Evolutionary conservation across 2,888 invertebrate genomes (phyloP), one percentile per base, ranked within the genome.

Genomic region (Lomographa bimaculata): DNA sequence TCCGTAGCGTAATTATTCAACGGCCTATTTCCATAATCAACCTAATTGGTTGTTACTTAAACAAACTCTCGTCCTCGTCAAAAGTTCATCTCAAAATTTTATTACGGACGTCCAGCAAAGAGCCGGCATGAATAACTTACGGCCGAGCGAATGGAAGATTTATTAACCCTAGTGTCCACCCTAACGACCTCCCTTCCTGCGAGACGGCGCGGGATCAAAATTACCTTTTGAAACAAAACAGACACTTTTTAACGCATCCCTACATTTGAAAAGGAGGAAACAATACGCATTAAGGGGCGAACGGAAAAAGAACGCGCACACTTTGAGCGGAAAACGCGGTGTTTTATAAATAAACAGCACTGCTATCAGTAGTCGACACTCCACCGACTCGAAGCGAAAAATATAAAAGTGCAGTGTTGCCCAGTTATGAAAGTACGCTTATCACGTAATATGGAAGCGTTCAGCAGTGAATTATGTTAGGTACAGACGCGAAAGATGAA

Each of bases 391-490:
- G 75, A 70, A 72, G 75, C 65, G 67, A 69, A 71, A 72, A 79
- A 82, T 82, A 84, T 85, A 79, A 79, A 78, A 71, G 67, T 63
- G 67, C 62, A 56, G 46, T 47, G 64, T 66, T 62, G 71, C 60
- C 72, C 71, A 71, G 71, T 74, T 54, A 76, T 75, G 76, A 73
- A 75, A 69, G 65, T 64, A 70, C 74, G 74, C 81, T 89, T 89
- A 89, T 89, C 87, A 69, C 70, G 67, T 73, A 75, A 82, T 82
- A 80, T 82, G 82, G 79, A 78, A 75, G 82, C 87, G 75, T 73
- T 89, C 82, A 75, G 83, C 78, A 71, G 83, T 81, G 80, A 89
- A 83, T 87, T 87, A 89, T 86, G 87, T 79, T 77, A 74, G 77
- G 77, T 79, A 68, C 71, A 69, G 71, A 71, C 71, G 71, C 74